Percentiles rank a stretch among this genome's conserved stretches.
phyloP scores from a whole-genome alignment of 2,888 invertebrate species.

The Eupithecia pulchellata region DNA sequence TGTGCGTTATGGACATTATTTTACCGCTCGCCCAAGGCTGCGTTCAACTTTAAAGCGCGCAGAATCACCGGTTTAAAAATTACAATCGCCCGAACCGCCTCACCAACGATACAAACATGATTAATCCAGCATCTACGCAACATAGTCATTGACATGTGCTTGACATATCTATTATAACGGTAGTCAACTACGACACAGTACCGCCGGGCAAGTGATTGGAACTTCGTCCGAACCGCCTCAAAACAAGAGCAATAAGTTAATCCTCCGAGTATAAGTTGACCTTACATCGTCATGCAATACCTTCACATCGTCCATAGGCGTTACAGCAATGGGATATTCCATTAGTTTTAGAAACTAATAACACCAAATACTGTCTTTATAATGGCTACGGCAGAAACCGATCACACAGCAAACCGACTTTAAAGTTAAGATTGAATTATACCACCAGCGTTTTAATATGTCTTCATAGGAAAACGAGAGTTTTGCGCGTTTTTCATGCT shows the following conservation, averaged over 20 bases:
- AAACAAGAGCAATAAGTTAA: neutral
- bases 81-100: neutral
- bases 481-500: too few relatives aligned
- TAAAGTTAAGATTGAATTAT: neutral
- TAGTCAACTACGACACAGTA: neutral
- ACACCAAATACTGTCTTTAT: neutral
- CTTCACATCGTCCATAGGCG: too few relatives aligned
- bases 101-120: neutral
- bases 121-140: neutral
- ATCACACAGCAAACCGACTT: neutral
- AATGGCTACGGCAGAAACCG: neutral
- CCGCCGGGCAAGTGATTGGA: neutral
- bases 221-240: neutral
- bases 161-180: neutral
- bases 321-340: neutral
- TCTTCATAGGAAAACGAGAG: neutral
- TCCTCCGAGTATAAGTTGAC: neutral
- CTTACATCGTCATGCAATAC: neutral
- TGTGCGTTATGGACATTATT: slow-evolving; percentile 81
- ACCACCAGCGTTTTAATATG: neutral
- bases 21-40: slow-evolving; percentile 89
- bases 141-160: neutral
- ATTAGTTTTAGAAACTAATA: neutral
- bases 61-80: neutral
- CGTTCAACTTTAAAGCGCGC: slow-evolving; percentile 24